Conservation (phyloP, 2,888 invertebrate genomes). For the Ophion obscuratus region DNA sequence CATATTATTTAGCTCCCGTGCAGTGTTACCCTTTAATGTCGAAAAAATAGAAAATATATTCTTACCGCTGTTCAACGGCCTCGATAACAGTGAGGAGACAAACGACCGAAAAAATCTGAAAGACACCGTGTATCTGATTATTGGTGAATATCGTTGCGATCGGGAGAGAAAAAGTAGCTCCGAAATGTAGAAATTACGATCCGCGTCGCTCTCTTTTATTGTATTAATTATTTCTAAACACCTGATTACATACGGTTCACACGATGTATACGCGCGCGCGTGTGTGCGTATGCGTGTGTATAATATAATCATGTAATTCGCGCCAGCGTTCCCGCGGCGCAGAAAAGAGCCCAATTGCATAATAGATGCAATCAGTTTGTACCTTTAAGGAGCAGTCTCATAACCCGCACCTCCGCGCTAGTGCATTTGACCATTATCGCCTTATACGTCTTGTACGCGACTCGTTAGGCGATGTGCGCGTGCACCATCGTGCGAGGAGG, state of each 20-base stretch:
- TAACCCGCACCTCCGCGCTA: slow-evolving; percentile 31
- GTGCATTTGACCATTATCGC: slow-evolving; percentile 56
- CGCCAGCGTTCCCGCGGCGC: background rate
- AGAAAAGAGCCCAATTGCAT: slow-evolving; percentile 64
- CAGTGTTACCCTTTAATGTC: background rate
- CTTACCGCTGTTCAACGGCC: slow-evolving; percentile 51
- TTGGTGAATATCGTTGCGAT: background rate
- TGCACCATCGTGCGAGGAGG: too few species aligned
- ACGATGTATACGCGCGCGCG: too few species aligned
- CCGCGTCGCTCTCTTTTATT: too few species aligned
- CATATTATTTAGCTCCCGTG: background rate
- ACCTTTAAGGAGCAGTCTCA: slow-evolving; percentile 67
- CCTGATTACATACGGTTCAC: too few species aligned
- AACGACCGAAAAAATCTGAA: slow-evolving; percentile 46
- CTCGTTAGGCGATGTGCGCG: slow-evolving; percentile 6
- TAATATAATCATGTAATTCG: too few species aligned
- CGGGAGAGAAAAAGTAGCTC: too few species aligned
- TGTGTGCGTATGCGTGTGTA: too few species aligned
- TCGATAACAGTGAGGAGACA: slow-evolving; percentile 30
- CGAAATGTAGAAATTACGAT: background rate
- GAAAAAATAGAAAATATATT: background rate
- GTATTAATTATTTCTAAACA: too few species aligned
- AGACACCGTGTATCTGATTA: background rate
- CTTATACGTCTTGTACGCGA: slow-evolving; percentile 39
- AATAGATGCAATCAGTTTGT: slow-evolving; percentile 66